Conservation (phyloP, 2,888 invertebrate species). For the Papilio gigon region DNA sequence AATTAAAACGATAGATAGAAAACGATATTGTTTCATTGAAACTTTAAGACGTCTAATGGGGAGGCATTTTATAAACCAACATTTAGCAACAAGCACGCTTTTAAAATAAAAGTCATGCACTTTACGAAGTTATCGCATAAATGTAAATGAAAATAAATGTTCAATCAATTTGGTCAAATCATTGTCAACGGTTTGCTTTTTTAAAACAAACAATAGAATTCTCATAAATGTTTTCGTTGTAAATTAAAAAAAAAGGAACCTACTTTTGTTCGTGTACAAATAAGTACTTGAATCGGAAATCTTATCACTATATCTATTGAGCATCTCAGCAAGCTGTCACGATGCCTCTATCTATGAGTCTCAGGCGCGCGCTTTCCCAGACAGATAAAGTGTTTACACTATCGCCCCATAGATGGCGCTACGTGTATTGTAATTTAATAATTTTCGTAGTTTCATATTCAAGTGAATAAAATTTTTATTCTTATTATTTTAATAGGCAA, state of each 20-base stretch:
- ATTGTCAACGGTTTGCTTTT: not conserved
- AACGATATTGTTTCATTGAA: no score
- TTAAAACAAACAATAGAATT: not conserved
- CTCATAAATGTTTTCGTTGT: constrained; percentile 2
- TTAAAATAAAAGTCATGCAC: no score
- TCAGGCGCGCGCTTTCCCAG: constrained; percentile 51
- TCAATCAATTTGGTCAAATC: no score
- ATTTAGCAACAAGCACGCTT: no score
- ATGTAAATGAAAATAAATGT: no score
- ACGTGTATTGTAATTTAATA: constrained; percentile 40
- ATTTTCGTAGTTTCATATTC: not conserved
- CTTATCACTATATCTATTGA: constrained; percentile 56
- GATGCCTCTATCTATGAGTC: constrained; percentile 55
- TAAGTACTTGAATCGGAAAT: constrained; percentile 43
- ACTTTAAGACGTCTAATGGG: no score
- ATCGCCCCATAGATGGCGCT: constrained; percentile 74
- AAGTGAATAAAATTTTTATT: not conserved
- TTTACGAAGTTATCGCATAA: no score
- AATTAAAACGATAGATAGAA: not conserved
- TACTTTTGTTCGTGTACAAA: constrained; percentile 37
- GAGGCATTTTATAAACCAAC: no score
- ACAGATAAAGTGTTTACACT: constrained; percentile 57
- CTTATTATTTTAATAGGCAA: not conserved
- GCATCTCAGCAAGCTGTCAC: constrained; percentile 61
- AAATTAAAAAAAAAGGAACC: not conserved